phyloP scores from a whole-genome alignment of 2,888 invertebrate species.

The Agrochola circellaris region DNA sequence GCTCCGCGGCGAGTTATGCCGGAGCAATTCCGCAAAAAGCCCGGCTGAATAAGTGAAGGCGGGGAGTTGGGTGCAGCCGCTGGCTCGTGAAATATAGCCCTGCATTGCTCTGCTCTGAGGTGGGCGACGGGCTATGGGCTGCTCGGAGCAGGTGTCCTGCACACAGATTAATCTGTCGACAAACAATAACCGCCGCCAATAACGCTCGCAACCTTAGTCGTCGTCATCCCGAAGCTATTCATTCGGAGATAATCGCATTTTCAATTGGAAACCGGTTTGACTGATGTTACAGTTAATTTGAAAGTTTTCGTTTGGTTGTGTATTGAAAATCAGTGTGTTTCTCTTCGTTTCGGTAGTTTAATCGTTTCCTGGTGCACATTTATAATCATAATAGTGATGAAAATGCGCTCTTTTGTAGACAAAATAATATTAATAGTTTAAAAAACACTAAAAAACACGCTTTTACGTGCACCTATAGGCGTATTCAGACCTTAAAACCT shows the following conservation, averaged over 20 bases:
- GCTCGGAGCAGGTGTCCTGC: conserved; percentile 74
- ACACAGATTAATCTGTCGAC: conserved; percentile 78
- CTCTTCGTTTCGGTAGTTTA: not conserved
- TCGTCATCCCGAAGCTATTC: conserved; percentile 58
- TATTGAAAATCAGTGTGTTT: not conserved
- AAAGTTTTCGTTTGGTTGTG: not conserved
- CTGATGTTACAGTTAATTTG: conserved; percentile 26
- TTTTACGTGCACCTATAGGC: too few relatives aligned
- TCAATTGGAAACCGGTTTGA: conserved; percentile 63
- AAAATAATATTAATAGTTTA: too few relatives aligned
- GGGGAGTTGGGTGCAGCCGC: conserved; percentile 57
- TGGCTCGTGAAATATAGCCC: conserved; percentile 72
- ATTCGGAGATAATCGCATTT: conserved; percentile 69
- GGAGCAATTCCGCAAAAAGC: conserved; percentile 76
- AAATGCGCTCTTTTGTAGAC: not conserved
- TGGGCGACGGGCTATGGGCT: conserved; percentile 45
- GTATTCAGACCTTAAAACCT: too few relatives aligned
- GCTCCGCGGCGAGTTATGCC: conserved; percentile 48
- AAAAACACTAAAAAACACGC: too few relatives aligned
- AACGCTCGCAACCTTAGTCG: conserved; percentile 58
- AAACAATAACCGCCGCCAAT: conserved; percentile 77
- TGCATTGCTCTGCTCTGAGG: conserved; percentile 58
- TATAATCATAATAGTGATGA: not conserved
- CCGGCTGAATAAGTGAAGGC: conserved; percentile 75
- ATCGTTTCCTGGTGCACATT: not conserved